These are phyloP conservation scores for Agonopterix arenella DNA, from an alignment of 2,888 invertebrate genomes.

Conservation along the genomic window DNA sequence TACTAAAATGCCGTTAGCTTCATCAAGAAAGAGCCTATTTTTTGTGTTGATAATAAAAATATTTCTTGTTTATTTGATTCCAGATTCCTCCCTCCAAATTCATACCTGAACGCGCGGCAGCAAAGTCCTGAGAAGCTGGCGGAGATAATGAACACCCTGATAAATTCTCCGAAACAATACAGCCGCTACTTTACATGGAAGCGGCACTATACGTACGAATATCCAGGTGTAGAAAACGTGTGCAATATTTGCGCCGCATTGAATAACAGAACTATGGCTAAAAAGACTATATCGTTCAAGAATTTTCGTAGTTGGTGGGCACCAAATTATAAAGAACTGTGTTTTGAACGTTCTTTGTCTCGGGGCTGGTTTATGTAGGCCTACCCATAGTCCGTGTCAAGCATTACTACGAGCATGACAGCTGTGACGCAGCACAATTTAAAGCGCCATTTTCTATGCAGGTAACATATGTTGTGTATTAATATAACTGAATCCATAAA, in stretches of 20 bases:
- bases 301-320: slow-evolving; percentile 53
- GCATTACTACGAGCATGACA: no score
- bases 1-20: no score
- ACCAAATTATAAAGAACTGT: slow-evolving; percentile 22
- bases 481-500: no score
- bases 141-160: slow-evolving; percentile 30
- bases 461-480: no score
- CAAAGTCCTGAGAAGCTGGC: slow-evolving; percentile 31
- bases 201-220: slow-evolving; percentile 31
- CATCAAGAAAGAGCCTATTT: no score
- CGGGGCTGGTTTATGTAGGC: no score
- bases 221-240: slow-evolving; percentile 34
- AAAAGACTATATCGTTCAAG: background rate
- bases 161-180: slow-evolving; percentile 33
- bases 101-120: slow-evolving; percentile 44
- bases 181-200: slow-evolving; percentile 47
- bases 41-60: background rate
- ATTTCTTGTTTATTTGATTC: background rate
- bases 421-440: no score
- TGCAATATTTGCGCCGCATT: slow-evolving; percentile 48
- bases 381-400: no score
- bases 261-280: slow-evolving; percentile 21
- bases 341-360: background rate
- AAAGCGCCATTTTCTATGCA: no score
- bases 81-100: slow-evolving; percentile 61